Base-by-base conservation (phyloP, 2,797 vertebrate species). In the Myiotriccus ornatus region DNA sequence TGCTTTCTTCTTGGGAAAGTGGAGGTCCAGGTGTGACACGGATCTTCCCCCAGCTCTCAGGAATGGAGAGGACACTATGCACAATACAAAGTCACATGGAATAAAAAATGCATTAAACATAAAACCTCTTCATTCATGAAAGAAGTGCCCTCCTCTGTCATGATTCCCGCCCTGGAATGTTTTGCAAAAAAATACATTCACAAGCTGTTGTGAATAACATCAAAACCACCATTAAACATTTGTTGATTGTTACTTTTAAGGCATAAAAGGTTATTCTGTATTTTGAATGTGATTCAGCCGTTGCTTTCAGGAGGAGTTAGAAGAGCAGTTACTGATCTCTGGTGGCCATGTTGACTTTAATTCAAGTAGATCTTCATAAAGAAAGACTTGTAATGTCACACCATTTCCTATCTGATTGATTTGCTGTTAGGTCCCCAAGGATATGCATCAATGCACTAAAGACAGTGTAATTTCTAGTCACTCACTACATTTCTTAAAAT, bases 171-270 rank as follows among this genome's bases (percentile, higher is more conserved):
- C 12, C 13, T 50, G 16, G 62, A 87, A 92, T 19, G 39, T 63
- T 87, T 90, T 65, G 44, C 37, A 30, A 43, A 63, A 92, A 85
- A 57, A 75, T 25, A 9, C 37, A 34, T 88, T 92, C 59, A 28
- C 34, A 56, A 69, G 22, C 49, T 74, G 52, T 65, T 85, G 69
- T 78, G 83, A 85, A 53, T 15, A 59, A 43, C 11, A 12, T 65
- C 57, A 85, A 87, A 94, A 28, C 41, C 34, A 44, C 44, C 55
- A 64, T 84, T 91, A 91, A 94, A 60, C 32, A n/a, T 11, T 69
- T 60, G 57, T 65, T 92, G 84, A 62, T 76, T 63, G 32, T 73
- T 89, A 62, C 65, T 86, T 83, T 82, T 68, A 86, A 86, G 69
- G 44, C 74, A 50, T 62, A 77, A 86, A 39, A 50, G 65, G 35